Evolutionary conservation across 1,140 invertebrate species (phyloP).

Genomic region (Lysiphlebus fabarum): DNA sequence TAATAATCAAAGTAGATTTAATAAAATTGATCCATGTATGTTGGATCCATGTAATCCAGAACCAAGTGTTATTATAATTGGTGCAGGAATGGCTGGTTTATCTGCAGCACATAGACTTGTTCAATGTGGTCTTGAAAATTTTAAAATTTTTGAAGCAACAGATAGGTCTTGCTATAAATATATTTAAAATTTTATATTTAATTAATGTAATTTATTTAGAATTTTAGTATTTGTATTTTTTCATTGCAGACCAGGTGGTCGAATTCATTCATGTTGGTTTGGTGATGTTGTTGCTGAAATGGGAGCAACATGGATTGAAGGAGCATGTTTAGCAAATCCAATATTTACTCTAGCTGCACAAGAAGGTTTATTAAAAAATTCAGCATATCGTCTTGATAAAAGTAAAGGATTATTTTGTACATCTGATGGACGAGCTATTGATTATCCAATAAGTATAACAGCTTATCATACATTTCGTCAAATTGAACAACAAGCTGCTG

Average conservation of each 20-base stretch:
- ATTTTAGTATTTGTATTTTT: no score
- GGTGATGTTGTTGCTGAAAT: constrained; percentile 71
- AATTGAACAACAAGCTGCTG: constrained; percentile 63
- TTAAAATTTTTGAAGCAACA: constrained; percentile 70
- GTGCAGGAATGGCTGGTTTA: constrained; percentile 72
- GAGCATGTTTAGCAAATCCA: constrained; percentile 64
- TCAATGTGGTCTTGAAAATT: constrained; percentile 67
- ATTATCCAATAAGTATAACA: constrained; percentile 60
- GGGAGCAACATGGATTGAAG: constrained; percentile 66
- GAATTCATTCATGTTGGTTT: constrained; percentile 71
- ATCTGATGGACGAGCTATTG: constrained; percentile 64
- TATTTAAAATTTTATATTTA: no score
- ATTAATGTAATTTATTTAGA: no score
- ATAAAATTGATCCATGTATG: constrained; percentile 50
- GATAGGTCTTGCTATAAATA: constrained; percentile 59
- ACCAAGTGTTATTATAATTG: constrained; percentile 69
- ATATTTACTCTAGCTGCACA: constrained; percentile 65
- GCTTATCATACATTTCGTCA: constrained; percentile 64
- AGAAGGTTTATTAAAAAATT: constrained; percentile 61
- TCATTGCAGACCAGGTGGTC: constrained; percentile 60
- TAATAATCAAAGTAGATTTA: constrained; percentile 24
- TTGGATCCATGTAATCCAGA: constrained; percentile 60
- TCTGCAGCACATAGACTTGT: constrained; percentile 69
- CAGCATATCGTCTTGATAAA: constrained; percentile 51
- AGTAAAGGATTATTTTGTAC: constrained; percentile 62